Evolutionary conservation across 2,888 invertebrate genomes (phyloP).

Genomic region (Entomobrya multifasciata): DNA sequence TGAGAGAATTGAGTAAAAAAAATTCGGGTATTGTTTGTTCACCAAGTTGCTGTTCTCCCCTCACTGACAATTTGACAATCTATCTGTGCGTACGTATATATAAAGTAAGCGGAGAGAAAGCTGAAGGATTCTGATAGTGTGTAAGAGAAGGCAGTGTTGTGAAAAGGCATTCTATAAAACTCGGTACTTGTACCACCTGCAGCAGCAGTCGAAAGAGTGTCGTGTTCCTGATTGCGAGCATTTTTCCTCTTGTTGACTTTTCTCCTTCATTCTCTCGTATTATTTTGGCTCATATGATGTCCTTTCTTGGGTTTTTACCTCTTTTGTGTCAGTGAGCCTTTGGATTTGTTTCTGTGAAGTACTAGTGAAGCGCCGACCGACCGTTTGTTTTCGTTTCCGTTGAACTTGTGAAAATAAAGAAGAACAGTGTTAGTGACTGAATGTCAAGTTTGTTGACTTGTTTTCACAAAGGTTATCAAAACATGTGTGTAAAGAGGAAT

Average conservation of each 20-base stretch:
- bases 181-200: conserved; percentile 70
- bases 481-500: conserved; percentile 17
- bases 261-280: conserved; percentile 33
- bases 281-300: not conserved
- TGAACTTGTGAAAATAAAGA: conserved; percentile 34
- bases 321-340: conserved; percentile 20
- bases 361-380: not conserved
- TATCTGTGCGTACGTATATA: conserved; percentile 53
- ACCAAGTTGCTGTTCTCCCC: conserved; percentile 50
- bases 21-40: conserved; percentile 33
- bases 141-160: not conserved
- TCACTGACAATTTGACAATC: conserved; percentile 69
- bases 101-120: not conserved
- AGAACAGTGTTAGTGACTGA: not conserved
- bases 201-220: conserved; percentile 71
- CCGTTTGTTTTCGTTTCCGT: not conserved
- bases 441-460: too few species aligned
- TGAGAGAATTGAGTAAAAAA: too few species aligned
- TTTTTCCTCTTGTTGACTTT: conserved; percentile 49
- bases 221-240: conserved; percentile 57
- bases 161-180: conserved; percentile 37
- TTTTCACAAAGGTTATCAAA: conserved; percentile 20
- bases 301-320: conserved; percentile 1
- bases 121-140: not conserved
- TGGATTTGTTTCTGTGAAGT: conserved; percentile 7